These are phyloP conservation scores for Dryomyza anilis DNA, from an alignment of 2,888 invertebrate species.

Conservation along the genomic window DNA sequence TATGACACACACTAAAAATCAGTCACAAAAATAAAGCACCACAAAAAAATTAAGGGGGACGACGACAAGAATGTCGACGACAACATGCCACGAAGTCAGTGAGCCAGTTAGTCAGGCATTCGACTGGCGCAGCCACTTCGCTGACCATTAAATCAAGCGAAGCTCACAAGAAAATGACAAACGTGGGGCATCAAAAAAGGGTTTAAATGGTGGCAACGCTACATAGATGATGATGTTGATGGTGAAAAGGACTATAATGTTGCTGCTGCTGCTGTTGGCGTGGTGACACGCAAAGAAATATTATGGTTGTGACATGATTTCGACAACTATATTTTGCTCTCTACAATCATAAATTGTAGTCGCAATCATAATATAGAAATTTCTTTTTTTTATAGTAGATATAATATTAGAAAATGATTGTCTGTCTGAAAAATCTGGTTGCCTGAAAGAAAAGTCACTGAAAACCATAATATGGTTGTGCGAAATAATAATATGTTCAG, in stretches of 20 bases:
- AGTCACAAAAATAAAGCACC: not conserved
- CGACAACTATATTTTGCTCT: too few species aligned
- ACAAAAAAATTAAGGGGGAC: slow-evolving; percentile 13
- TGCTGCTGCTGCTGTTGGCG: not conserved
- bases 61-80: not conserved
- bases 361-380: too few species aligned
- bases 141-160: slow-evolving; percentile 23
- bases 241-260: not conserved
- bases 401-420: too few species aligned
- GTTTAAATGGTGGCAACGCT: not conserved
- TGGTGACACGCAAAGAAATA: too few species aligned
- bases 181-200: slow-evolving; percentile 7
- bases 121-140: not conserved
- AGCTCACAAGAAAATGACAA: slow-evolving; percentile 19
- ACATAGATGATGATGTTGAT: not conserved
- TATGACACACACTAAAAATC: slow-evolving; percentile 12
- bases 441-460: too few species aligned
- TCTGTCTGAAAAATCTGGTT: too few species aligned
- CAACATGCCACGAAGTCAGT: not conserved
- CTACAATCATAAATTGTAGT: too few species aligned
- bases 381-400: too few species aligned
- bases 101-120: not conserved
- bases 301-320: too few species aligned
- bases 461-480: too few species aligned
- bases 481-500: too few species aligned